Conservation (phyloP, 2,888 invertebrate genomes). For the Thymelicus sylvestris region DNA sequence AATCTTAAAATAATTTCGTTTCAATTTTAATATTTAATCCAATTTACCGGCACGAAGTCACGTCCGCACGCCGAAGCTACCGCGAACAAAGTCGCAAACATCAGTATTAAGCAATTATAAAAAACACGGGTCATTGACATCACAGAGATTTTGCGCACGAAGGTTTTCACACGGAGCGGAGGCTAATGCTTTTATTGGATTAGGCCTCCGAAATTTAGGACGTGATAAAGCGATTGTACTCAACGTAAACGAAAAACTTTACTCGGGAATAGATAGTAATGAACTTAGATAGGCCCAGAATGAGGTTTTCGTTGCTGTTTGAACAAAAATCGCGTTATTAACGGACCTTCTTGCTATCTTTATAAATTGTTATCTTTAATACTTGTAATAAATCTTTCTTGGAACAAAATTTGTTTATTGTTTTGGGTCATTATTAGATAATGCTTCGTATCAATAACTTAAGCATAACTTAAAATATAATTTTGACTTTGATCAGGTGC, state of each 20-base stretch:
- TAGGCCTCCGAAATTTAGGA: constrained; percentile 32
- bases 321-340: background rate
- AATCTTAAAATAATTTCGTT: too few relatives aligned
- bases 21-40: background rate
- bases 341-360: background rate
- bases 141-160: constrained; percentile 13
- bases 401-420: too few relatives aligned
- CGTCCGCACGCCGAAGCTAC: background rate
- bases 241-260: constrained; percentile 32
- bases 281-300: constrained; percentile 21
- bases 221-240: constrained; percentile 36
- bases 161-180: constrained; percentile 28
- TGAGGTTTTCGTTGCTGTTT: constrained; percentile 17
- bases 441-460: too few relatives aligned
- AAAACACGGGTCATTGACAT: constrained; percentile 23
- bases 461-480: too few relatives aligned
- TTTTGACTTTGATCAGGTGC: too few relatives aligned
- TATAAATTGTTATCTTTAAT: too few relatives aligned
- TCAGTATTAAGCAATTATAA: background rate
- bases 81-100: constrained; percentile 7
- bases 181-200: constrained; percentile 35
- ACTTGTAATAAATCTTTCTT: too few relatives aligned
- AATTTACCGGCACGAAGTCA: background rate
- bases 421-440: too few relatives aligned
- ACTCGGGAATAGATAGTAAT: constrained; percentile 22